Conservation (phyloP, 37 sponge, comb jelly and placozoan genomes). For the Haliclona indistincta region DNA sequence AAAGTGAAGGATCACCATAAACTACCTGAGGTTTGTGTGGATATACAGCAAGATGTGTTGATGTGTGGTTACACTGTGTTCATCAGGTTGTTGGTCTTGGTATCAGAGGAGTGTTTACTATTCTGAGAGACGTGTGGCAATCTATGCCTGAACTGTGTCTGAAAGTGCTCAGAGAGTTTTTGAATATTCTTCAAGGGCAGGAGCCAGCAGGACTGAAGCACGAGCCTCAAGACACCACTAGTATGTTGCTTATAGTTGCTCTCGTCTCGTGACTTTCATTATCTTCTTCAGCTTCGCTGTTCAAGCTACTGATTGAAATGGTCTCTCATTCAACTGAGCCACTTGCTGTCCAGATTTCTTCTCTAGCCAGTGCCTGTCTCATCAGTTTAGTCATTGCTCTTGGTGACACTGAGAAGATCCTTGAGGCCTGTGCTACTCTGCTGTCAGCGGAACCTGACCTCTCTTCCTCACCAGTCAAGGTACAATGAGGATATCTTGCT, state of each 20-base stretch:
- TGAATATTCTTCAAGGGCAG: slow-evolving; percentile 77
- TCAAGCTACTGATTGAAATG: slow-evolving; percentile 83
- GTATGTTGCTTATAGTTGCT: slow-evolving; percentile 21
- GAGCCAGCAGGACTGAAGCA: slow-evolving; percentile 64
- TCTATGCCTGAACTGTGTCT: slow-evolving; percentile 77
- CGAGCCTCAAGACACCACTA: slow-evolving; percentile 79
- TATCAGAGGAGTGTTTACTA: slow-evolving; percentile 77
- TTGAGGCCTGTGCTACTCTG: slow-evolving; percentile 67
- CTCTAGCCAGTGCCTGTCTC: slow-evolving; percentile 79
- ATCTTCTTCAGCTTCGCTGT: slow-evolving; percentile 62
- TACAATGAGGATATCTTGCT: background rate
- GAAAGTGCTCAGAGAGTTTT: slow-evolving; percentile 70
- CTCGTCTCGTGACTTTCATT: background rate
- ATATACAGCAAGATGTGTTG: background rate
- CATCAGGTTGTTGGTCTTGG: slow-evolving; percentile 80
- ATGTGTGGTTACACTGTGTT: background rate
- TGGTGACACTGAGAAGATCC: slow-evolving; percentile 81
- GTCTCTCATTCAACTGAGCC: slow-evolving; percentile 29
- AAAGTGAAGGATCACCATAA: slow-evolving; percentile 24
- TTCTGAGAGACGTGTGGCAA: slow-evolving; percentile 76
- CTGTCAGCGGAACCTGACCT: slow-evolving; percentile 46
- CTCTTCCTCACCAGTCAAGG: slow-evolving; percentile 36
- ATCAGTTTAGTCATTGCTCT: slow-evolving; percentile 78
- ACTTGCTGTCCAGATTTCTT: slow-evolving; percentile 36
- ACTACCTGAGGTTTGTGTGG: slow-evolving; percentile 50